Conservation (phyloP, 2,113 vertebrate species). For the Bos javanicus region DNA sequence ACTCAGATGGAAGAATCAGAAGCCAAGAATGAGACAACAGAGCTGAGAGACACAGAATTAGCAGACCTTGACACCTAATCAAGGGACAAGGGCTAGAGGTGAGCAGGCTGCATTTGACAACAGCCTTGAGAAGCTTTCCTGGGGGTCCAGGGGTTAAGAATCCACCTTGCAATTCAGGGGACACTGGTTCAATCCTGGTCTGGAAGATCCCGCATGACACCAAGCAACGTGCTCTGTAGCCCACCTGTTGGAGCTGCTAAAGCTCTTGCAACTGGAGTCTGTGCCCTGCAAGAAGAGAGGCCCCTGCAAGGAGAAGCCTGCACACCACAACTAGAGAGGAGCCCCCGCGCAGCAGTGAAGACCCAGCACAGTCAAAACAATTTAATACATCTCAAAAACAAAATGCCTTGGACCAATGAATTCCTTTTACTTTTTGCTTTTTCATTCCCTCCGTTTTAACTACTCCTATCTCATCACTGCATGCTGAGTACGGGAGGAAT, state of each 20-base stretch:
- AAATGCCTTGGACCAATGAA: background rate
- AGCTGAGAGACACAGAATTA: background rate
- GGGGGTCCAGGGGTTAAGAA: background rate
- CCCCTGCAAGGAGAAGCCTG: background rate
- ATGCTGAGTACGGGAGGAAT: background rate
- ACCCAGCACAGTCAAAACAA: background rate
- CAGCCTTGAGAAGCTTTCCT: background rate
- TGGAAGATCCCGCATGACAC: background rate
- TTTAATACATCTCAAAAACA: background rate
- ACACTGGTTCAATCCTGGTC: background rate
- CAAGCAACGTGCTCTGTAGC: background rate
- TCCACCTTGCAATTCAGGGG: background rate
- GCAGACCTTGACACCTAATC: background rate
- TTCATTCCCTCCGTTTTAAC: background rate
- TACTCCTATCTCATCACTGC: background rate
- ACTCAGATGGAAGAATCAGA: background rate
- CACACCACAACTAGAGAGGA: background rate
- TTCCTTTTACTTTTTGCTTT: background rate
- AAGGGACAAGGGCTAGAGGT: background rate
- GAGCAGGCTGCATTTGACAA: background rate
- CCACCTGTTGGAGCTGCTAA: background rate
- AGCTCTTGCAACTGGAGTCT: background rate
- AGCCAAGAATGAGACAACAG: background rate
- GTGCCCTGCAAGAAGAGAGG: background rate
- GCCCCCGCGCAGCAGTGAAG: accelerated